Evolutionary conservation across 2,113 vertebrate species (phyloP).

Genomic region (Laticauda laticaudata): DNA sequence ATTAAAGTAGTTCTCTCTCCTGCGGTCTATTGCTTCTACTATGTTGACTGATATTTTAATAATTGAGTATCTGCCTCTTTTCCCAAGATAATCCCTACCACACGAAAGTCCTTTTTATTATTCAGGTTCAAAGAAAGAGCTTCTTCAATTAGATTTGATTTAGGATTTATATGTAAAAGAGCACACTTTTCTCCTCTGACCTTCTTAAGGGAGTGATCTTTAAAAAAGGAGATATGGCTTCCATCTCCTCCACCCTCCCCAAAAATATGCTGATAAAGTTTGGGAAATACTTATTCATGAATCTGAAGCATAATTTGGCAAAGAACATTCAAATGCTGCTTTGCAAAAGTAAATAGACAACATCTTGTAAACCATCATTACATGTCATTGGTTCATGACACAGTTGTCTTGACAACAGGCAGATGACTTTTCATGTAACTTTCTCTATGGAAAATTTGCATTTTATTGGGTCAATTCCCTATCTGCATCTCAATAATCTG

Average conservation of each 20-base stretch:
- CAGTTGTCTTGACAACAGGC: background rate
- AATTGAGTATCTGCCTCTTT: conserved; percentile 3
- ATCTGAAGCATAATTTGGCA: background rate
- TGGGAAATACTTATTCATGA: background rate
- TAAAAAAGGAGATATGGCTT: background rate
- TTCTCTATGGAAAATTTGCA: background rate
- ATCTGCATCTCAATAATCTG: background rate
- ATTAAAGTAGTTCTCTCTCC: conserved; percentile 20
- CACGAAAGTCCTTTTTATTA: conserved; percentile 1
- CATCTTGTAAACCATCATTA: background rate
- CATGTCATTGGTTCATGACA: background rate
- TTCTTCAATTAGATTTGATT: conserved; percentile 1
- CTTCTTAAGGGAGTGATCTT: conserved; percentile 1
- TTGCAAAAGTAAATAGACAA: background rate
- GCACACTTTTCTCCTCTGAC: conserved; percentile 7
- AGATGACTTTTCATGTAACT: background rate
- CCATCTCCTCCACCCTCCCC: background rate
- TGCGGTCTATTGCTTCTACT: conserved; percentile 1
- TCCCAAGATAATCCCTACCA: background rate
- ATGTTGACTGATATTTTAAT: conserved; percentile 12
- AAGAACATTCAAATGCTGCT: background rate
- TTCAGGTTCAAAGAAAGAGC: conserved; percentile 6
- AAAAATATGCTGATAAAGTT: background rate
- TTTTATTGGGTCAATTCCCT: background rate
- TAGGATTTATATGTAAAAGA: background rate